These are phyloP conservation scores for Lates calcarifer DNA, from an alignment of 2,113 vertebrate species.

Conservation along the genomic window DNA sequence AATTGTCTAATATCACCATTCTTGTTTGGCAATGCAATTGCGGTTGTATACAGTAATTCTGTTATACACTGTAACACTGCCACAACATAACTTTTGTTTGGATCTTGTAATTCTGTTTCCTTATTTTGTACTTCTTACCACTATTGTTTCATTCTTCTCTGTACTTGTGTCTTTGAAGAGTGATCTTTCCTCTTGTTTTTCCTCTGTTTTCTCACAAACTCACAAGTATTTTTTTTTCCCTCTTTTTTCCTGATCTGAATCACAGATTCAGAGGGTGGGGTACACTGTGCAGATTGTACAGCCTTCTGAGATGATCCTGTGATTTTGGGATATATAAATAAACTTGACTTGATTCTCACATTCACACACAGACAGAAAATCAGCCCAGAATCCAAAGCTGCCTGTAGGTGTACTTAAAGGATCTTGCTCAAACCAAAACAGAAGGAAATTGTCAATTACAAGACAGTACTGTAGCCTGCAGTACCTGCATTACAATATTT, in stretches of 20 bases:
- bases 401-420: slow-evolving; percentile 1
- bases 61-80: no score
- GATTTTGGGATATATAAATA: slow-evolving; percentile 14
- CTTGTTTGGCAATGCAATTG: not conserved
- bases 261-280: not conserved
- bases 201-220: not conserved
- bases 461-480: not conserved
- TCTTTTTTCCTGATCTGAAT: slow-evolving; percentile 9
- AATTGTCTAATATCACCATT: not conserved
- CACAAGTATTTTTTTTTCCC: not conserved
- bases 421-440: slow-evolving; percentile 18
- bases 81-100: no score
- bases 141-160: not conserved
- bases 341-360: slow-evolving; percentile 6
- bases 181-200: not conserved
- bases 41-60: not conserved
- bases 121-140: not conserved
- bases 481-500: not conserved
- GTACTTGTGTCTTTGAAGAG: not conserved
- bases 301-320: slow-evolving; percentile 15
- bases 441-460: not conserved
- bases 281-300: not conserved
- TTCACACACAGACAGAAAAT: slow-evolving; percentile 2
- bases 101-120: no score
- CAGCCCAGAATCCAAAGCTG: not conserved